phyloP scores from a whole-genome alignment of 2,888 invertebrate genomes.

The Mimachlamys varia region DNA sequence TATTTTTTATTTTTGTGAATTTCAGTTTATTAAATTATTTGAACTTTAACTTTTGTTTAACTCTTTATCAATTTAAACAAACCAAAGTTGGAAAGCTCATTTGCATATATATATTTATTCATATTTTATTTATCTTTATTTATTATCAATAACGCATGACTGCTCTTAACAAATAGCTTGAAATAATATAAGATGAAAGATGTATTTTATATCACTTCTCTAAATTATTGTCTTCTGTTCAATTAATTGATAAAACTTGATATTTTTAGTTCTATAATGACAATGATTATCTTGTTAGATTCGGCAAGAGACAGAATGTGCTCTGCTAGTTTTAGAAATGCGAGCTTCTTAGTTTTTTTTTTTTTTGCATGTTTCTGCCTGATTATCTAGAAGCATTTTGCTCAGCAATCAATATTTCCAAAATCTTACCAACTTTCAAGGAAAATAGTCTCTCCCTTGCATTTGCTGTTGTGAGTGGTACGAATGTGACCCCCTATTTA shows the following conservation, averaged over 20 bases:
- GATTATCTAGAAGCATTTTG: not conserved
- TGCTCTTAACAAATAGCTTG: not conserved
- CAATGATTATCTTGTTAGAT: not conserved
- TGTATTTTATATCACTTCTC: not conserved
- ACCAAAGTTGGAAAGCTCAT: constrained; percentile 3
- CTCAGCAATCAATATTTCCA: not conserved
- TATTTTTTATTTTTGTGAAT: not conserved
- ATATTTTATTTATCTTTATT: not conserved
- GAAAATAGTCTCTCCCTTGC: not conserved
- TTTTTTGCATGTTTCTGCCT: not conserved
- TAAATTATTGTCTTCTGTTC: not conserved
- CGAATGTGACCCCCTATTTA: not conserved
- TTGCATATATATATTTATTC: not conserved
- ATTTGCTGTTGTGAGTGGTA: constrained; percentile 31
- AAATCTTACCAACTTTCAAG: not conserved
- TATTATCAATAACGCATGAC: not conserved
- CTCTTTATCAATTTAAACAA: not conserved
- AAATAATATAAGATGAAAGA: not conserved
- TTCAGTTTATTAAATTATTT: not conserved
- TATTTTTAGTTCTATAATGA: not conserved
- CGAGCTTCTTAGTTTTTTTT: not conserved
- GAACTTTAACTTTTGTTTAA: not conserved
- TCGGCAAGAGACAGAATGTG: not conserved
- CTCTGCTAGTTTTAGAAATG: not conserved
- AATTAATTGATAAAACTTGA: not conserved